Evolutionary conservation across 1,140 invertebrate species (phyloP).

Genomic region (Bombus waltoni): DNA sequence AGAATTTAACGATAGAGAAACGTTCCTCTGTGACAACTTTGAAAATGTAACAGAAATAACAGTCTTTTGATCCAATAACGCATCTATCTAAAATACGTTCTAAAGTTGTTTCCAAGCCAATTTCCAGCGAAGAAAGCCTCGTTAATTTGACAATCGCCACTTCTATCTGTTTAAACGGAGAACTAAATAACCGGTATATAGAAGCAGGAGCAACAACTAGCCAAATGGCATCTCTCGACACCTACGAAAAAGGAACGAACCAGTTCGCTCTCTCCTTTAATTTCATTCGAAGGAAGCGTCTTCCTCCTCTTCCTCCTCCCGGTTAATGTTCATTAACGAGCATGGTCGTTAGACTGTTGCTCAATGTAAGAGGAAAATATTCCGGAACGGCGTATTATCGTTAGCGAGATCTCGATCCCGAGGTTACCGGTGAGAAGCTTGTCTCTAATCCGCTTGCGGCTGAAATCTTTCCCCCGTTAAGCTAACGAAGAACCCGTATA

Average conservation of each 20-base stretch:
- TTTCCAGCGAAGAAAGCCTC: not conserved
- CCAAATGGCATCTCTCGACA: not conserved
- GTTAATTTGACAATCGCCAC: not conserved
- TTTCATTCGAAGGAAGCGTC: not conserved
- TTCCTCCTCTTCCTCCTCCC: not conserved
- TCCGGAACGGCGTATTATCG: not conserved
- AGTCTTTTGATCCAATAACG: not conserved
- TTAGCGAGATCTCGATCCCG: conserved; percentile 9
- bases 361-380: conserved; percentile 22
- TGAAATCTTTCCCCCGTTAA: conserved; percentile 13
- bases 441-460: conserved; percentile 14
- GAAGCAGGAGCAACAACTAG: not conserved
- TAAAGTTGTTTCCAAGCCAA: too few relatives aligned
- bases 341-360: conserved; percentile 27
- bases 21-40: too few relatives aligned
- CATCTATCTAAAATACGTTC: not conserved
- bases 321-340: conserved; percentile 55
- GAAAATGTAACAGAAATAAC: too few relatives aligned
- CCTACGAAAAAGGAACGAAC: not conserved
- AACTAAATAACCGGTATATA: not conserved
- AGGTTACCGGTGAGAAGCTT: not conserved
- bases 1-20: too few relatives aligned
- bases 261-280: not conserved
- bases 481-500: conserved; percentile 2
- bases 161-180: not conserved